Evolutionary conservation across 1,140 invertebrate genomes (phyloP).

Genomic region (Nephila pilipes): DNA sequence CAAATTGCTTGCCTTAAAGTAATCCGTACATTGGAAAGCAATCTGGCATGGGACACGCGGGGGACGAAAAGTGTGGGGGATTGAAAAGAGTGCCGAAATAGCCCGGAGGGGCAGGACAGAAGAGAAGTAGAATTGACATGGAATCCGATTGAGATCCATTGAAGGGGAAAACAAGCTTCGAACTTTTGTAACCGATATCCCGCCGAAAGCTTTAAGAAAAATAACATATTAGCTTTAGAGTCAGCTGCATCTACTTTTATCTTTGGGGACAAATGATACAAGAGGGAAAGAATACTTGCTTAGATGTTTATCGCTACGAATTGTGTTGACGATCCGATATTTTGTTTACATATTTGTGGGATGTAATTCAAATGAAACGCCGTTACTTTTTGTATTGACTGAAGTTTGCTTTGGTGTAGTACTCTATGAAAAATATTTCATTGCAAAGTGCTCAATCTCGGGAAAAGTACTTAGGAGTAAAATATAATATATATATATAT

Average conservation of each 20-base stretch:
- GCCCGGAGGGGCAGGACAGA: background rate
- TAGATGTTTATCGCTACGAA: background rate
- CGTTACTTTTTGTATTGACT: background rate
- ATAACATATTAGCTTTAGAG: conserved; percentile 73
- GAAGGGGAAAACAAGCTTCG: conserved; percentile 70
- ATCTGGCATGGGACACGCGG: conserved; percentile 13
- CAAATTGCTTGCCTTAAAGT: conserved; percentile 54
- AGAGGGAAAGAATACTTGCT: background rate
- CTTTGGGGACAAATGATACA: conserved; percentile 45
- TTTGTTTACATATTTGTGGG: conserved; percentile 24
- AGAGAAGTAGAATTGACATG: conserved; percentile 60
- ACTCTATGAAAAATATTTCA: too few relatives aligned
- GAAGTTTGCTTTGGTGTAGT: background rate
- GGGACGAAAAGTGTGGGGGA: background rate
- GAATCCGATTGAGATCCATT: conserved; percentile 73
- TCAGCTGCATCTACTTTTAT: conserved; percentile 39
- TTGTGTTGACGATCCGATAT: background rate
- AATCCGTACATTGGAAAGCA: conserved; percentile 66
- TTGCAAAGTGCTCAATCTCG: too few relatives aligned
- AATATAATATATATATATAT: too few relatives aligned
- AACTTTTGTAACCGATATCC: conserved; percentile 71
- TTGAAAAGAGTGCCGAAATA: conserved; percentile 32
- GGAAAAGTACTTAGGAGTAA: too few relatives aligned
- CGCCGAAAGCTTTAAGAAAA: conserved; percentile 59
- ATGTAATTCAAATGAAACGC: conserved; percentile 14